A percentile compares a stretch with the other conserved stretches of the same genome.
These are phyloP conservation scores for Epiblema foenella DNA, from an alignment of 2,888 invertebrate species.

Conservation along the genomic window DNA sequence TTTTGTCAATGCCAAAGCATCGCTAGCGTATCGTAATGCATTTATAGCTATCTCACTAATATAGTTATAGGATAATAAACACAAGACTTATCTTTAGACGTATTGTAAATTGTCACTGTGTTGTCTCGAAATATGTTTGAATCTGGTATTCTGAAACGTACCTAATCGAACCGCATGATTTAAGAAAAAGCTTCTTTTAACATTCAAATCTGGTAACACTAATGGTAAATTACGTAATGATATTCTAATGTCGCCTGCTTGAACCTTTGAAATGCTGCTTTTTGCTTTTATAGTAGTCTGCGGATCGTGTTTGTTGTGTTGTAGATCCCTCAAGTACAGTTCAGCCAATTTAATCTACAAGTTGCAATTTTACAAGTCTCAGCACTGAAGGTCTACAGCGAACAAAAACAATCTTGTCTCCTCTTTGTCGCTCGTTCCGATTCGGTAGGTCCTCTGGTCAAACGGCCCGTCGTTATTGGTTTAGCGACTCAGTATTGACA, in stretches of 20 bases:
- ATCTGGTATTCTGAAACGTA: not conserved
- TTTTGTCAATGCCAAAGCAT: slow-evolving; percentile 86
- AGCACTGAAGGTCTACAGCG: too few relatives aligned
- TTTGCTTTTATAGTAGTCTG: too few relatives aligned
- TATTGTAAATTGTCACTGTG: slow-evolving; percentile 66
- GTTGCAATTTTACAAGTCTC: too few relatives aligned
- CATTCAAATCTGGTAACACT: not conserved
- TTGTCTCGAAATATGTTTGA: slow-evolving; percentile 66
- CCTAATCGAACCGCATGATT: slow-evolving; percentile 1
- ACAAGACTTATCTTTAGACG: slow-evolving; percentile 82
- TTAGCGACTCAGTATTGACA: too few relatives aligned
- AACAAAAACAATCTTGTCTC: too few relatives aligned
- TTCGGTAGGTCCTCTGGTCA: too few relatives aligned
- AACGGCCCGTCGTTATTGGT: too few relatives aligned
- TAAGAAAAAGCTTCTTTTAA: not conserved
- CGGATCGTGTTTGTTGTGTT: too few relatives aligned
- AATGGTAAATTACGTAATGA: not conserved
- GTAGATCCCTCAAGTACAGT: too few relatives aligned
- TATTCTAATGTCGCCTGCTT: not conserved
- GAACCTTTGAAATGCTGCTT: not conserved
- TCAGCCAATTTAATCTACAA: too few relatives aligned
- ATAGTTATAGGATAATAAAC: slow-evolving; percentile 75
- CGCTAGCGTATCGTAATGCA: slow-evolving; percentile 83
- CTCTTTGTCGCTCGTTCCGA: too few relatives aligned
- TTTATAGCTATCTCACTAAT: slow-evolving; percentile 85